These are phyloP conservation scores for Danio albolineatus DNA, from an alignment of 2,797 vertebrate species.

Conservation along the genomic window DNA sequence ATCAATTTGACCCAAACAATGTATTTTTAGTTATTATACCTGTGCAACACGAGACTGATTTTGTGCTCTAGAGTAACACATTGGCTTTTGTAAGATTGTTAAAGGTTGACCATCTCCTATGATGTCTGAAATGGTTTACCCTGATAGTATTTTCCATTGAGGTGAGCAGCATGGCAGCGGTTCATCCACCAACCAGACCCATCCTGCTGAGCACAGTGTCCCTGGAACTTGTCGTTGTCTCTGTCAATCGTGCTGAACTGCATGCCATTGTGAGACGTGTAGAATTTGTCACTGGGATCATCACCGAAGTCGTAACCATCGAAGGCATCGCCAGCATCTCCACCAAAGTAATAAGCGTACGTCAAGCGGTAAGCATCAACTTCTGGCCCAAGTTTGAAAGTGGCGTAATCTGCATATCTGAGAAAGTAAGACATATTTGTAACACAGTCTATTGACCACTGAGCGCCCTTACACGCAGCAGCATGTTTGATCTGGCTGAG, in stretches of 20 bases:
- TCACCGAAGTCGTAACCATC: slow-evolving; percentile 89
- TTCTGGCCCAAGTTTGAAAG: slow-evolving; percentile 85
- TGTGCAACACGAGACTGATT: too few species aligned
- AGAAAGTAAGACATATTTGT: slow-evolving; percentile 24
- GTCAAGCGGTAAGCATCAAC: slow-evolving; percentile 88
- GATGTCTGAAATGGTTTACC: slow-evolving; percentile 71
- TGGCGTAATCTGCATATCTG: slow-evolving; percentile 90
- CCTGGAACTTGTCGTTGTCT: slow-evolving; percentile 90
- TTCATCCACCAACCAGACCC: slow-evolving; percentile 99
- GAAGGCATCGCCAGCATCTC: slow-evolving; percentile 92
- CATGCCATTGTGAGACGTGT: slow-evolving; percentile 91
- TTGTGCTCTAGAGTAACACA: too few species aligned
- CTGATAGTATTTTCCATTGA: slow-evolving; percentile 93
- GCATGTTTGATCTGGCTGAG: slow-evolving; percentile 22
- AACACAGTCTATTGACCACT: slow-evolving; percentile 11
- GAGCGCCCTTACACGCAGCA: background rate
- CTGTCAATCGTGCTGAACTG: slow-evolving; percentile 91
- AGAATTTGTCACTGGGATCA: slow-evolving; percentile 88
- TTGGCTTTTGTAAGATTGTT: background rate
- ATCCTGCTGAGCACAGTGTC: slow-evolving; percentile 91
- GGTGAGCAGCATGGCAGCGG: slow-evolving; percentile 91
- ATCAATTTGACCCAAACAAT: too few species aligned
- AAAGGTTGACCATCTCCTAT: background rate
- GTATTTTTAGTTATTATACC: too few species aligned
- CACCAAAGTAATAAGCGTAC: slow-evolving; percentile 84